Conservation (phyloP, 2,888 invertebrate species). For the Euplexia lucipara region DNA sequence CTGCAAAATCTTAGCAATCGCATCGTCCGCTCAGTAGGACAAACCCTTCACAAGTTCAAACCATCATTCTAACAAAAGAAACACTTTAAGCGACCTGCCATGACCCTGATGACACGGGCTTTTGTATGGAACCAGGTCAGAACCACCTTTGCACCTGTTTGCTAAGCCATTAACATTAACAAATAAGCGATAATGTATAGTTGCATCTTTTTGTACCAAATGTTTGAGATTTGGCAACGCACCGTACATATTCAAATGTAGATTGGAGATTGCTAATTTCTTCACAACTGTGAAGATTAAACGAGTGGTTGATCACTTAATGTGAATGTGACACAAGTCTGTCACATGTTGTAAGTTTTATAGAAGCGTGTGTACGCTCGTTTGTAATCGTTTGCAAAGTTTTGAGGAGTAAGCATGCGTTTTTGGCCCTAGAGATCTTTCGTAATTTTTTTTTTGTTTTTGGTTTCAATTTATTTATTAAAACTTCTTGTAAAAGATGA, state of each 20-base stretch:
- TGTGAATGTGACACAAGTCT: conserved; percentile 23
- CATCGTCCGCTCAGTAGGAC: background rate
- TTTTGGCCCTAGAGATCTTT: background rate
- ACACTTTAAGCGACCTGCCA: conserved; percentile 4
- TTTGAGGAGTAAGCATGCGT: background rate
- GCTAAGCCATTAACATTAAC: conserved; percentile 36
- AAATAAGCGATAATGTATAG: conserved; percentile 28
- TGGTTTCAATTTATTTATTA: background rate
- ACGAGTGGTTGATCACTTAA: conserved; percentile 13
- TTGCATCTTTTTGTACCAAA: conserved; percentile 10
- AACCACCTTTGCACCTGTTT: conserved; percentile 20
- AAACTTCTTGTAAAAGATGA: no score
- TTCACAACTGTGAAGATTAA: conserved; percentile 30
- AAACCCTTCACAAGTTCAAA: conserved; percentile 5
- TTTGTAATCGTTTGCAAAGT: conserved; percentile 12
- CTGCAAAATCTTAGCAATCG: background rate
- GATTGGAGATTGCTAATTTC: conserved; percentile 17
- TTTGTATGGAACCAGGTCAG: conserved; percentile 33
- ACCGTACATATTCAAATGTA: no score
- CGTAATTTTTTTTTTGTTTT: background rate
- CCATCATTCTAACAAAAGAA: conserved; percentile 20
- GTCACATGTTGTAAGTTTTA: conserved; percentile 23
- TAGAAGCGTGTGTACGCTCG: conserved; percentile 8
- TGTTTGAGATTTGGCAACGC: conserved; percentile 30
- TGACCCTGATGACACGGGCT: conserved; percentile 39